Evolutionary conservation across 2,113 vertebrate species (phyloP).

Genomic region (Corvus cornix): DNA sequence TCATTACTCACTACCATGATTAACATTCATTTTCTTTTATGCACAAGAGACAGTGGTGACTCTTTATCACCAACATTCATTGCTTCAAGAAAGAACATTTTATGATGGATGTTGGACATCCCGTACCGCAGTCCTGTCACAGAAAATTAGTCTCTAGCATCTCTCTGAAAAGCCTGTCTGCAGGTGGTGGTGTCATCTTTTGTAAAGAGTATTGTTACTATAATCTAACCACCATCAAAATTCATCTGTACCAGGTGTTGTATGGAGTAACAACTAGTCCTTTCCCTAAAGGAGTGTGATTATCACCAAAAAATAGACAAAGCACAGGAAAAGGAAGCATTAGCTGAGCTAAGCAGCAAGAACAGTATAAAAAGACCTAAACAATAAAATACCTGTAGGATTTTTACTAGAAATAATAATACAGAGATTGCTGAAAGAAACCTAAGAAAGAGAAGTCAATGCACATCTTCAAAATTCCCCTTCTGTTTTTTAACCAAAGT

Average conservation of each 20-base stretch:
- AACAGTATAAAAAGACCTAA: neutral
- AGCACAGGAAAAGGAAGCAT: neutral
- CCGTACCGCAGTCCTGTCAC: neutral
- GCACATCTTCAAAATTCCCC: neutral
- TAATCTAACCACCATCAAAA: neutral
- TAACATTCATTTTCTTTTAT: neutral
- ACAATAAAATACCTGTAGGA: neutral
- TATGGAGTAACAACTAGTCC: neutral
- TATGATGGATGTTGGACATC: neutral
- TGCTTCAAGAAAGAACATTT: neutral
- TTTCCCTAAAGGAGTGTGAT: neutral
- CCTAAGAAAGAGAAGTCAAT: neutral
- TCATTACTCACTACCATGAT: neutral
- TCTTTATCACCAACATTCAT: neutral
- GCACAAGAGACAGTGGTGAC: neutral
- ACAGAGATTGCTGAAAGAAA: neutral
- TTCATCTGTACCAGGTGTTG: neutral
- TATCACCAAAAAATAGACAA: neutral
- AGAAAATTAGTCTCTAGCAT: neutral
- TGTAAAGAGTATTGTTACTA: neutral
- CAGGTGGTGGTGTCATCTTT: neutral
- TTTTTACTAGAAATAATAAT: neutral
- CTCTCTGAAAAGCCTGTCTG: neutral
- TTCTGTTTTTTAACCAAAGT: neutral
- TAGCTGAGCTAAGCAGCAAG: neutral